Evolutionary conservation across 1,140 invertebrate genomes (phyloP).

Genomic region (Nephila pilipes): DNA sequence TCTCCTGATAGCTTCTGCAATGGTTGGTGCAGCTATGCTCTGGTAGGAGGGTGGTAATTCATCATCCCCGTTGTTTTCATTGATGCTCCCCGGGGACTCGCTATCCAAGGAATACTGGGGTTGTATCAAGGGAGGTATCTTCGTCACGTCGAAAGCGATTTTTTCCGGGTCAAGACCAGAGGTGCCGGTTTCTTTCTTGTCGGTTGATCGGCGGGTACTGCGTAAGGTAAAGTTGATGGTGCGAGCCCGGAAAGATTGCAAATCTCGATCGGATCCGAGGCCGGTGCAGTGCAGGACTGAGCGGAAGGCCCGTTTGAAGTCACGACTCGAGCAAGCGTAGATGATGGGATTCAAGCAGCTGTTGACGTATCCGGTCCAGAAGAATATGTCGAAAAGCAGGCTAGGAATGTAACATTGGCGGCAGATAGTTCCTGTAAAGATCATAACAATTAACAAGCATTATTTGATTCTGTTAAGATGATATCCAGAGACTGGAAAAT

Average conservation of each 20-base stretch:
- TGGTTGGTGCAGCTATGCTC: constrained; percentile 66
- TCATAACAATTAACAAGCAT: too few relatives aligned
- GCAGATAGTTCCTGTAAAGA: constrained; percentile 82
- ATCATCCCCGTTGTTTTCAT: constrained; percentile 52
- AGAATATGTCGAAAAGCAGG: constrained; percentile 83
- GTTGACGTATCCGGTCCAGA: constrained; percentile 88
- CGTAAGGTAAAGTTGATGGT: constrained; percentile 77
- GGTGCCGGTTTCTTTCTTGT: constrained; percentile 7
- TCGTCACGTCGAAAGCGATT: constrained; percentile 71
- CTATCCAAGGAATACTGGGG: constrained; percentile 70
- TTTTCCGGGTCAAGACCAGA: constrained; percentile 40
- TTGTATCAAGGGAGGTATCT: constrained; percentile 64
- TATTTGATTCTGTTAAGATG: too few relatives aligned
- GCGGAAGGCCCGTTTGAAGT: constrained; percentile 84
- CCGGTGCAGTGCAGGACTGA: constrained; percentile 80
- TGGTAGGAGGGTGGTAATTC: constrained; percentile 69
- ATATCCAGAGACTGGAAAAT: too few relatives aligned
- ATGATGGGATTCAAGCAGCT: constrained; percentile 88
- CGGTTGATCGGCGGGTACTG: constrained; percentile 44
- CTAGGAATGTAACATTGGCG: constrained; percentile 81
- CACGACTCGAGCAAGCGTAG: constrained; percentile 85
- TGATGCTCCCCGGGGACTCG: constrained; percentile 57
- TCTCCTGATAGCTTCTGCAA: constrained; percentile 67
- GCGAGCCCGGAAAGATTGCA: constrained; percentile 70
- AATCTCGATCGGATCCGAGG: constrained; percentile 61